Conservation (phyloP, 2,888 invertebrate species). For the Brachypalpus laphriformis region DNA sequence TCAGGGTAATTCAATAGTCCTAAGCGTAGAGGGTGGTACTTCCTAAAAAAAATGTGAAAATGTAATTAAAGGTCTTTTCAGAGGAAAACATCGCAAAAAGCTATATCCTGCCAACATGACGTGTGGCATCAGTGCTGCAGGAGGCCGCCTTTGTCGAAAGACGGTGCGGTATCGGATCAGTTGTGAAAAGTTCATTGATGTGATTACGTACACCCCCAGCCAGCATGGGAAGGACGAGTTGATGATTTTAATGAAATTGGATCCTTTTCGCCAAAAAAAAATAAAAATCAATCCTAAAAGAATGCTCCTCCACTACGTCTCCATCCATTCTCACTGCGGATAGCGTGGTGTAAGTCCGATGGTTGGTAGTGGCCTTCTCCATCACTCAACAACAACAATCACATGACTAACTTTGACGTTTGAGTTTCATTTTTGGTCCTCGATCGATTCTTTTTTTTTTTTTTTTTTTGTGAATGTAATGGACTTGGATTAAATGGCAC, state of each 20-base stretch:
- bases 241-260: conserved; percentile 38
- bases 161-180: background rate
- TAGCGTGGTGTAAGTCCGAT: background rate
- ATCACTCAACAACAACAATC: background rate
- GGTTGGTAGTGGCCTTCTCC: background rate
- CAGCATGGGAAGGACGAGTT: background rate
- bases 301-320: no score
- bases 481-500: conserved; percentile 2
- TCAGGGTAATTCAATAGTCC: background rate
- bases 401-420: conserved; percentile 24
- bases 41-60: background rate
- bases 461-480: background rate
- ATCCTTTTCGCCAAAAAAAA: conserved; percentile 12
- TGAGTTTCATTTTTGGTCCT: conserved; percentile 11
- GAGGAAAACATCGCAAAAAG: background rate
- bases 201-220: conserved; percentile 5
- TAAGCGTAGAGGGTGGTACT: background rate
- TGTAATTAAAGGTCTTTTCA: conserved; percentile 17
- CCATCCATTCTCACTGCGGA: no score
- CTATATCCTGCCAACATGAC: background rate
- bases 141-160: background rate
- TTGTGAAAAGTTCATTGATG: conserved; percentile 6
- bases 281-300: conserved; percentile 5
- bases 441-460: background rate
- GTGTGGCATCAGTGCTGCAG: background rate